Base-by-base conservation (phyloP, 2,797 vertebrate genomes). In the Pygocentrus nattereri region DNA sequence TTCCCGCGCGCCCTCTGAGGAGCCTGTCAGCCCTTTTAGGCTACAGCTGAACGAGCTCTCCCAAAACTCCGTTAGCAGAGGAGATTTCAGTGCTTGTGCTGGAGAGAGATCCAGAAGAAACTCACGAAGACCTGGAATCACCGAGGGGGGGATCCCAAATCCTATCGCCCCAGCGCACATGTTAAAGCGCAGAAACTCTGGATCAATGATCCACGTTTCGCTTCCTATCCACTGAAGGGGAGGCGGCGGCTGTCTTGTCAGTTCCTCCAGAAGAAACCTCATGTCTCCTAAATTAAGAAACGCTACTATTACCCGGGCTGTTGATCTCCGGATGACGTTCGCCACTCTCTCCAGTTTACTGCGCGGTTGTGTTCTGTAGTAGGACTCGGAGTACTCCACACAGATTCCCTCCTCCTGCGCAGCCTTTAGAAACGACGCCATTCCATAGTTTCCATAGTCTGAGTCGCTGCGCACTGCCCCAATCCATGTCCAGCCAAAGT, bases 101-200 rank as follows among this genome's bases (percentile, higher is more conserved):
- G n/a, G 56, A 59, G 56, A 25, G n/a, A 59, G 56, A 2, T 59
- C 56, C 6, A 59, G 56, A 23, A 59, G 56, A 59, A 59, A 59
- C 23, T 23, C 56, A 25, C 23, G 56, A 13, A 59, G 56, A 59
- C 56, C 56, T 12, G 56, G 56, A 25, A 59, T 59, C n/a, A 12
- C 56, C 25, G 56, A 54, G 90, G 91, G 0, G 92, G 56, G 56
- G 4, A 59, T 2, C 1, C 23, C 56, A 25, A 59, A 59, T 1
- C 56, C 56, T 25, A 59, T 77, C 21, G 65, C 65, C 10, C 65
- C 65, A 44, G 65, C 65, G 21, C 38, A 68, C 65, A 68, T 68
- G 38, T 68, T 68, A 68, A 44, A 68, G 3, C 2, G n/a, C 0
- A n/a, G 38, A 44, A 68, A 44, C 6, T 30, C 30, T 67, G 31